Base-by-base conservation (phyloP, 2,797 vertebrate genomes). In the Chaetophractus vellerosus region DNA sequence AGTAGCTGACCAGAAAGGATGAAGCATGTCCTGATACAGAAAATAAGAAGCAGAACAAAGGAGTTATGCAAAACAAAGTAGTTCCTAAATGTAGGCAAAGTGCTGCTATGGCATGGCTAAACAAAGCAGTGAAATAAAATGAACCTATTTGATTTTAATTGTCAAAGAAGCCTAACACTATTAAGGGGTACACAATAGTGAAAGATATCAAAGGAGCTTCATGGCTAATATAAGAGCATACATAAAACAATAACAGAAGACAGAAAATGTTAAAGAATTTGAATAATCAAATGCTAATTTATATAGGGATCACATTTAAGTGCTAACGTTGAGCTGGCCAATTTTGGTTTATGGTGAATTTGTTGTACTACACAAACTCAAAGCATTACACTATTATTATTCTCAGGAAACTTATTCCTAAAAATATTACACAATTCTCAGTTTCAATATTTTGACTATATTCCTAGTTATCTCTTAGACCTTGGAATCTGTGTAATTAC, bases 401-500 rank as follows among this genome's bases (percentile, higher is more conserved):
- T 95, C 23, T 76, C 59, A 66, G 26, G 45, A 90, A 90, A 19
- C 50, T 80, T 87, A 52, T 10, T 63, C 38, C 52, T 69, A 75
- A 90, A 16, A 83, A 41, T 86, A 90, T 72, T 72, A 78, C 11
- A 4, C 5, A 78, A 28, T 92, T 91, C 6, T 76, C 31, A 91
- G 75, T 79, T 83, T 95, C 41, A 83, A 28, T 90, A 59, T 76
- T 82, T 90, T 93, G 4, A 31, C 85, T 85, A 23, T 82, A 38
- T 90, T 83, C 21, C 82, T 91, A 52, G 31, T 61, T 28, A 69
- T 93, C 36, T 95, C 36, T 96, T 78, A 41, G 82, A 79, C 19
- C 9, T 61, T 72, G 55, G n/a, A 41, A 90, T 95, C 95, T 95
- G 21, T 66, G 12, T 91, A 64, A 86, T 94, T 86, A 95, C 82